Evolutionary conservation across 2,113 vertebrate species (phyloP).

Genomic region (Sceloporus undulatus): DNA sequence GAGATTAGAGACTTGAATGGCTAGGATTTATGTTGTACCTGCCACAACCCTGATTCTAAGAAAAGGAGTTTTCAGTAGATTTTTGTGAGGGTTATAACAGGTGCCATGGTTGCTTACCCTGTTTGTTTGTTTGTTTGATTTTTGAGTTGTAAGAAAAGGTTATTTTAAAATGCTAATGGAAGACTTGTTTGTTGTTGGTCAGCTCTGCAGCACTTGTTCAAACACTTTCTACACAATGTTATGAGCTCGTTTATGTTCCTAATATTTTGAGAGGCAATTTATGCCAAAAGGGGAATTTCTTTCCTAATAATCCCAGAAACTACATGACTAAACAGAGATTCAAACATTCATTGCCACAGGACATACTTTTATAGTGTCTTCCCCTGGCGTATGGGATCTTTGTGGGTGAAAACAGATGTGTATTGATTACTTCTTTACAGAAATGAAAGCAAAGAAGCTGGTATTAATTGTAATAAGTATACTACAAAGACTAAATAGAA

Average conservation of each 20-base stretch:
- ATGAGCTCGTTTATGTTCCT: neutral
- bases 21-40: conserved; percentile 33
- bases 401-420: conserved; percentile 46
- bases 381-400: neutral
- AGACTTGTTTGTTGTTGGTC: neutral
- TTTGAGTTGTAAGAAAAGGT: neutral
- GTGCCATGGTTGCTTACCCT: neutral
- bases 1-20: conserved; percentile 35
- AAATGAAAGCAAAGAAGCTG: conserved; percentile 47
- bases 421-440: accelerated
- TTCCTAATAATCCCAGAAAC: neutral
- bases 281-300: neutral
- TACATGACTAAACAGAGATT: neutral
- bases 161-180: neutral
- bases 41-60: conserved; percentile 34
- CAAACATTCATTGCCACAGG: neutral
- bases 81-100: neutral
- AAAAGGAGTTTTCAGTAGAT: neutral
- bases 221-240: neutral
- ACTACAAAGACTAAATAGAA: conserved; percentile 3
- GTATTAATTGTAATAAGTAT: conserved; percentile 47
- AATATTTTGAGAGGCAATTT: neutral
- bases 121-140: neutral
- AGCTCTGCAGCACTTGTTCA: neutral
- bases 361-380: neutral